A percentile compares a stretch with the other conserved stretches of the same genome.
These are phyloP conservation scores for Apoda limacodes DNA, from an alignment of 2,888 invertebrate genomes.

Conservation along the genomic window DNA sequence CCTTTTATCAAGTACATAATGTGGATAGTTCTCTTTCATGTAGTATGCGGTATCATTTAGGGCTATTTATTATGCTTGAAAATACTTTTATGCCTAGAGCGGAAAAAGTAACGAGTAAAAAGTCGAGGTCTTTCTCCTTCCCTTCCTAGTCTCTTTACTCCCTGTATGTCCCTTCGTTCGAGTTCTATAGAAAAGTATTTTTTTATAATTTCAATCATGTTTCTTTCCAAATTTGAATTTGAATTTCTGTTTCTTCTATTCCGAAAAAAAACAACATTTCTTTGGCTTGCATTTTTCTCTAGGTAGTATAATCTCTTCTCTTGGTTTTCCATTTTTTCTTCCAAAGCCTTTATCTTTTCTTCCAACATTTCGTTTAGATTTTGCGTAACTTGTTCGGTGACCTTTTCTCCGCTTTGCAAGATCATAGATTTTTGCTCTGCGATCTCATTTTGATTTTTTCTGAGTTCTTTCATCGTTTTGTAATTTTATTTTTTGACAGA, in stretches of 20 bases:
- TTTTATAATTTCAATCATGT: too few species aligned
- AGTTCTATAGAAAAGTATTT: too few species aligned
- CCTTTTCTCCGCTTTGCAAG: constrained; percentile 11
- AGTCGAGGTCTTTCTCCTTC: constrained; percentile 5
- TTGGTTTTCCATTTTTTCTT: constrained; percentile 13
- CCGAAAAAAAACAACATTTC: too few species aligned
- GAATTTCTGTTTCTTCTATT: too few species aligned
- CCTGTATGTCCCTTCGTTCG: constrained; percentile 16
- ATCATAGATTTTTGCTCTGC: too few species aligned
- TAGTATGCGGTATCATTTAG: constrained; percentile 14
- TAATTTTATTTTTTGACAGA: too few species aligned
- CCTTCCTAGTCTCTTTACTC: constrained; percentile 13
- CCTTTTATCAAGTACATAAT: constrained; percentile 15
- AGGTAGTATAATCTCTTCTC: constrained; percentile 13
- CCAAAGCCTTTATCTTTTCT: constrained; percentile 13
- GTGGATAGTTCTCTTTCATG: constrained; percentile 17
- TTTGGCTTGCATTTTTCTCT: constrained; percentile 15
- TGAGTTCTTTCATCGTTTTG: too few species aligned
- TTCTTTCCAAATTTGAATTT: too few species aligned
- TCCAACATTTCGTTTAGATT: constrained; percentile 15
- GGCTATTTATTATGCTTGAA: constrained; percentile 10
- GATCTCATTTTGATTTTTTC: too few species aligned
- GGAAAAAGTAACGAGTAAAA: constrained; percentile 8
- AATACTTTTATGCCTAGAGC: constrained; percentile 17
- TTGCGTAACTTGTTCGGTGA: constrained; percentile 15